These are phyloP conservation scores for Helogale parvula DNA, from an alignment of 2,113 vertebrate species.

Conservation along the genomic window DNA sequence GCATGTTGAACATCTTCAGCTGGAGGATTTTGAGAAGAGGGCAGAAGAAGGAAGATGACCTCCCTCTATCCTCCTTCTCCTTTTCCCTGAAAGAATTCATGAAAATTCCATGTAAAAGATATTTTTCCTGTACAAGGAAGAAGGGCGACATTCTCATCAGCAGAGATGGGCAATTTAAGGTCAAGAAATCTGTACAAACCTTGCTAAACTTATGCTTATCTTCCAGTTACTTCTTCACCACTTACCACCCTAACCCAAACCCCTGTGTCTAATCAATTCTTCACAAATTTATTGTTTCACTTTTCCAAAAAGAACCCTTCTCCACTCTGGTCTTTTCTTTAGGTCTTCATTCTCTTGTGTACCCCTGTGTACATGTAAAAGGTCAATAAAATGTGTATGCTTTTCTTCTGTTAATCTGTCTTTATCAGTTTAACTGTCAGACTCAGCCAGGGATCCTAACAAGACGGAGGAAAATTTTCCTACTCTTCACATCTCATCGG, in stretches of 20 bases:
- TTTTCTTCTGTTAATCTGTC: neutral
- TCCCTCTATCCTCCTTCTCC: too few relatives aligned
- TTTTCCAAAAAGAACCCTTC: neutral
- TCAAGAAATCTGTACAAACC: neutral
- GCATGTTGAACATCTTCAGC: neutral
- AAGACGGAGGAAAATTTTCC: neutral
- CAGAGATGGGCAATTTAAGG: neutral
- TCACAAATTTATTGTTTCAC: neutral
- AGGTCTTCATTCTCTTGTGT: neutral
- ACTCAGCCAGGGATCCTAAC: neutral
- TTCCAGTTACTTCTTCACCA: neutral
- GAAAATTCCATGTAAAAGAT: neutral
- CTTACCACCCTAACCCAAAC: neutral
- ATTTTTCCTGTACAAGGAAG: too few relatives aligned
- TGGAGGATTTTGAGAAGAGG: neutral
- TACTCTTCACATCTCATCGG: neutral
- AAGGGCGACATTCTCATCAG: neutral
- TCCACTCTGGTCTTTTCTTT: neutral
- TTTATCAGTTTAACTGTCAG: neutral
- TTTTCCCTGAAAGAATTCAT: neutral
- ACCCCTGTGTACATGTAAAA: neutral
- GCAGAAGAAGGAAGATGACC: neutral
- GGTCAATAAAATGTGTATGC: neutral
- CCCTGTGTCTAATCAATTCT: neutral
- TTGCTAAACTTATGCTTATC: neutral